Percentiles rank a stretch among this genome's conserved stretches.
phyloP scores from a whole-genome alignment of 2,113 vertebrate species.

The Cacatua alba region DNA sequence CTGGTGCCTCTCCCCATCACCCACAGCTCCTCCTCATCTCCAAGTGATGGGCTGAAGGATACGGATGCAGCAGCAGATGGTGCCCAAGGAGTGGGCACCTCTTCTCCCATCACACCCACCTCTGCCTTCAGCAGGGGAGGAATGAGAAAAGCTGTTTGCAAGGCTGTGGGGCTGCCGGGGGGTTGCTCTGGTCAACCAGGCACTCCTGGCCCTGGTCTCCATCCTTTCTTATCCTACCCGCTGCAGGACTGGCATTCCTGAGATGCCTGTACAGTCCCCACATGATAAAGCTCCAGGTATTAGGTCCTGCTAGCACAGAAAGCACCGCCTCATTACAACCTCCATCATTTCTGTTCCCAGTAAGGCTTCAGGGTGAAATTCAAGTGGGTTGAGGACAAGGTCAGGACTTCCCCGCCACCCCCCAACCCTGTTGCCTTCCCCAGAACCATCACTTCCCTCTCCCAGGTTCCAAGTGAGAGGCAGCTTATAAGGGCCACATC shows the following conservation, averaged over 20 bases:
- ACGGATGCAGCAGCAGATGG: neutral
- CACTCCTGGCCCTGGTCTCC: neutral
- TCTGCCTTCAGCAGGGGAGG: neutral
- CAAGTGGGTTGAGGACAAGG: neutral
- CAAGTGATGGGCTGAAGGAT: neutral
- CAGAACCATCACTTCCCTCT: neutral
- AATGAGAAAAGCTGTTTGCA: neutral
- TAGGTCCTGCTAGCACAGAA: neutral
- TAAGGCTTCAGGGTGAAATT: neutral
- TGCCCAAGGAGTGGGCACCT: neutral
- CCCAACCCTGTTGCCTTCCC: neutral
- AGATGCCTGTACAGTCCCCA: neutral
- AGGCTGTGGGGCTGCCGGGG: neutral
- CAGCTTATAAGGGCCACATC: neutral
- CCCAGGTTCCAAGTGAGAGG: neutral
- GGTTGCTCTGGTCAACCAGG: neutral
- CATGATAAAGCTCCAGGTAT: neutral
- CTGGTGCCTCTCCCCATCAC: neutral
- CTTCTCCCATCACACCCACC: neutral
- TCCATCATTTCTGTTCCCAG: neutral
- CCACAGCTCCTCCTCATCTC: neutral
- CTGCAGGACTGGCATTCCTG: neutral
- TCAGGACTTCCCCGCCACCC: neutral
- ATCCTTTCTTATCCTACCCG: neutral
- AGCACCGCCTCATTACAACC: neutral